phyloP scores from a whole-genome alignment of 2,888 invertebrate genomes.

The Brachyptera putata region DNA sequence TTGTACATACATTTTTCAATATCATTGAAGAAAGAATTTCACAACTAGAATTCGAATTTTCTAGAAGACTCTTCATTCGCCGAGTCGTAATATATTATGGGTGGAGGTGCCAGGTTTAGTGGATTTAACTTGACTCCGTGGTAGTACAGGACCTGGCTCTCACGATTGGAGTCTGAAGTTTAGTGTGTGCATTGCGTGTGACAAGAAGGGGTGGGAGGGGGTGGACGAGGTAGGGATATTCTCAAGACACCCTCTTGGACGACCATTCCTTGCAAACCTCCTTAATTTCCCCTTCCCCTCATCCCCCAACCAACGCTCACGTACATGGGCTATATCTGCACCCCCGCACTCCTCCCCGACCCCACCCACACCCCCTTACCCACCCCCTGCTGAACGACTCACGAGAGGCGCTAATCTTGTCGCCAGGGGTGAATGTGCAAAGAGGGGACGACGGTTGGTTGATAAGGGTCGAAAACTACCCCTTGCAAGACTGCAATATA shows the following conservation, averaged over 20 bases:
- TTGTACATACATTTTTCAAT: no score
- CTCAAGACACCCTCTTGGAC: conserved; percentile 18
- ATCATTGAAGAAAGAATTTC: no score
- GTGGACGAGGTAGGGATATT: conserved; percentile 6
- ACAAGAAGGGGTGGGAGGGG: background rate
- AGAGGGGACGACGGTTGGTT: conserved; percentile 3
- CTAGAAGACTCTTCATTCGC: background rate
- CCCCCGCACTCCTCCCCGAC: background rate
- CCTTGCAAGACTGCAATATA: background rate
- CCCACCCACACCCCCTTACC: background rate
- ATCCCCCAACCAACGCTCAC: no score
- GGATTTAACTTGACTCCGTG: background rate
- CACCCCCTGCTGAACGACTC: background rate
- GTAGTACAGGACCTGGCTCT: no score
- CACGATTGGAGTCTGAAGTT: conserved; percentile 4
- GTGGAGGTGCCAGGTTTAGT: background rate
- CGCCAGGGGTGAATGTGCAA: background rate
- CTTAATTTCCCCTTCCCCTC: conserved; percentile 17
- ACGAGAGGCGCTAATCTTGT: conserved; percentile 17
- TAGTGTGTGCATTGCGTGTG: conserved; percentile 16
- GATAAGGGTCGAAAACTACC: conserved; percentile 19
- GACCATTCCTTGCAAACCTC: conserved; percentile 13
- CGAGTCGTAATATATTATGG: background rate
- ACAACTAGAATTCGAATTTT: no score
- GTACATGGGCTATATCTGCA: no score